Base-by-base conservation (phyloP, 2,113 vertebrate genomes). In the Arizona elegans region DNA sequence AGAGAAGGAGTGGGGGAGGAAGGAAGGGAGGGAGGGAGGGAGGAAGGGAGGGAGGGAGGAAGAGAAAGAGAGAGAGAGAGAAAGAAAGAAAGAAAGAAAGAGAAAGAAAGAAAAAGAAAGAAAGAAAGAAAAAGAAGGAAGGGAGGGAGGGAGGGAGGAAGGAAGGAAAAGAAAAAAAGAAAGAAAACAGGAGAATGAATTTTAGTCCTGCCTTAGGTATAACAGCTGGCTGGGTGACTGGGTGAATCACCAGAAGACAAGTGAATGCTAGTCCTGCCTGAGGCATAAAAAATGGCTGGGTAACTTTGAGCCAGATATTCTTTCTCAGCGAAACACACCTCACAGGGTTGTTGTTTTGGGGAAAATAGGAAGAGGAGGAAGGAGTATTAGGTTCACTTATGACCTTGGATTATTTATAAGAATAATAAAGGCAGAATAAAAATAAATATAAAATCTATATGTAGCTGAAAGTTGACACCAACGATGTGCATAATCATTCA, bases 1-100 rank as follows among this genome's bases (percentile, higher is more conserved):
- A 38, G 7, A 81, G n/a, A 33, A 75, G 65, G n/a, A 7, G 5
- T 12, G 13, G 8, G 9, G 10, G 3, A 10, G 0, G 23, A 8
- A 26, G 26, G 10, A 0, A 29, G 3, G 26, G 0, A 26, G 24
- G 24, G 0, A 26, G 11, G 4, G 58, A 9, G 8, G 24, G 0
- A 26, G 11, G 4, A 3, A 26, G 8, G 23, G 21, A 24, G 23
- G 2, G 58, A 62, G 0, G 0, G 23, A 9, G 8, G 38, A 38
- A 3, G 23, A 59, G 23, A 23, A 21, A 8, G 7, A 23, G 3
- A 15, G 4, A 0, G 3, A 7, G 5, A 21, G 5, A 21, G 19
- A 21, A 3, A 7, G 19, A 21, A 3, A 7, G 19, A 21, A 3
- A 2, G 13, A 15, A 1, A 15, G 13, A 17, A 12, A 55, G 54